Percentiles rank a stretch among this genome's conserved stretches.
phyloP scores from a whole-genome alignment of 1,140 invertebrate species.

The Pinna nobilis region DNA sequence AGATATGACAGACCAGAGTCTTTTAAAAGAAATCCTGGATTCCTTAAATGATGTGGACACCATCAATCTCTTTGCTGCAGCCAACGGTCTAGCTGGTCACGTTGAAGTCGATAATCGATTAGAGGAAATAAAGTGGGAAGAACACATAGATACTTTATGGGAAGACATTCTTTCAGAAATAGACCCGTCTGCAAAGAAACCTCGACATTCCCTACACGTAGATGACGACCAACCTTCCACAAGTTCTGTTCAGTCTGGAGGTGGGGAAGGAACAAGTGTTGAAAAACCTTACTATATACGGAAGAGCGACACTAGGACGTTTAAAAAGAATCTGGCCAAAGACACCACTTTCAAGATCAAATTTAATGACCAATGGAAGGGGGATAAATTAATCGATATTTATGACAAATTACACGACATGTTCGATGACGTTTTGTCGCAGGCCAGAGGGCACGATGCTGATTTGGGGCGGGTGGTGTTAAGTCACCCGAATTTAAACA shows the following conservation, averaged over 20 bases:
- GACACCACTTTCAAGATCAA: slow-evolving; percentile 23
- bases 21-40: no score
- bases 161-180: no score
- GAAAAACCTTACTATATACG: slow-evolving; percentile 16
- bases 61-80: no score
- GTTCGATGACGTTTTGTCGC: slow-evolving; percentile 26
- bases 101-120: no score
- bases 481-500: slow-evolving; percentile 24
- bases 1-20: no score
- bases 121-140: no score
- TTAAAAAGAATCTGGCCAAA: slow-evolving; percentile 18
- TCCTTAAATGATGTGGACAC: no score
- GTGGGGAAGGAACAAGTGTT: slow-evolving; percentile 1
- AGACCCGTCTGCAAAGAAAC: no score
- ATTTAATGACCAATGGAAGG: slow-evolving; percentile 28
- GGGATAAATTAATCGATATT: slow-evolving; percentile 15
- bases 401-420: slow-evolving; percentile 25
- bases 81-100: no score
- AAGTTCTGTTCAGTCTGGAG: slow-evolving; percentile 3
- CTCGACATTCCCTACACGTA: no score
- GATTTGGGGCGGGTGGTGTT: slow-evolving; percentile 23
- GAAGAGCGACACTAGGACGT: slow-evolving; percentile 4
- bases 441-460: slow-evolving; percentile 15
- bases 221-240: background rate
- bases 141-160: no score